Evolutionary conservation across 2,888 invertebrate genomes (phyloP), one percentile per base, ranked within the genome.

Genomic region (Phoronis australis): DNA sequence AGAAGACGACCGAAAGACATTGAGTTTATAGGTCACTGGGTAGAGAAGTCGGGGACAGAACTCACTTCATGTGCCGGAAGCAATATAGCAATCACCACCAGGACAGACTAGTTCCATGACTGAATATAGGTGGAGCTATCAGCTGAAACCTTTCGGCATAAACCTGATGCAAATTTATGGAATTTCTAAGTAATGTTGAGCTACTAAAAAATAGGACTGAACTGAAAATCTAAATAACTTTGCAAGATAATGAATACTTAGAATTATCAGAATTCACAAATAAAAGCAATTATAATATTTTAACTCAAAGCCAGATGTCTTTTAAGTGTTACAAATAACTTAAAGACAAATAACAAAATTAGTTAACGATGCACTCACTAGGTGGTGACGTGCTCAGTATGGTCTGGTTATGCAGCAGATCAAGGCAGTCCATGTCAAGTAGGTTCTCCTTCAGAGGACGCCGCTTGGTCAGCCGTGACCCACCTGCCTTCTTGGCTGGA

Each of bases 321-420:
- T n/a, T n/a, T n/a, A n/a, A n/a, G n/a, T n/a, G n/a, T n/a, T n/a
- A n/a, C n/a, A n/a, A n/a, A n/a, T n/a, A n/a, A n/a, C n/a, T n/a
- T n/a, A 15, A 15, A 31, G 15, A 31, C 35, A 31, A 15, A 15
- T 15, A 9, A 12, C 35, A 15, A 31, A 31, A 31, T 12, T 12
- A 31, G 9, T 31, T 42, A n/a, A 20, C 22, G 27, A 6, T 42
- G 21, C 12, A 20, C 52, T 18, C 58, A 54, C 66, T 65, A 50
- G 59, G 57, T 39, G 63, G 52, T 2, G 64, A 58, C 18, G 61
- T 69, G 20, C 68, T 68, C 55, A 69, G 58, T 15, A 70, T 53
- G 1, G 73, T 72, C 47, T 73, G 72, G 37, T 64, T 68, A 52
- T 73, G 73, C 31, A 75, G 64, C 45, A 72, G 56, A 50, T 73